These are phyloP conservation scores for Hephaestus fuliginosus DNA, from an alignment of 2,797 vertebrate genomes.

Conservation along the genomic window DNA sequence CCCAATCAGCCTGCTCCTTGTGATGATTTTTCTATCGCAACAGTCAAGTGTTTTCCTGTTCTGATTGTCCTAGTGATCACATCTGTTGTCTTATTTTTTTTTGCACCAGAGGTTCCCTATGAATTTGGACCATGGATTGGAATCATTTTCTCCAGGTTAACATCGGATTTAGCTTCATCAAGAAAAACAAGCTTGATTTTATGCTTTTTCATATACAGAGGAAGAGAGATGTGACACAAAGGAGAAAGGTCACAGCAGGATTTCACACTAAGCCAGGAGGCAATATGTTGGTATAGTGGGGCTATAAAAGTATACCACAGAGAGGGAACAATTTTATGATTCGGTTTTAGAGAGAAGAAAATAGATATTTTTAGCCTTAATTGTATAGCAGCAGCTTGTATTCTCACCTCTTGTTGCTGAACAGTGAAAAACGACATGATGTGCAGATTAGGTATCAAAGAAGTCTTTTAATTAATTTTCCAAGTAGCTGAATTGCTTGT, in stretches of 20 bases:
- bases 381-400: background rate
- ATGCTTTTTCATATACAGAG: background rate
- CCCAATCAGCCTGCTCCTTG: slow-evolving; percentile 3
- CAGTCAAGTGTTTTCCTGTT: background rate
- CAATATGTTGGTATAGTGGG: slow-evolving; percentile 5
- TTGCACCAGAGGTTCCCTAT: background rate
- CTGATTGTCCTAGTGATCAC: background rate
- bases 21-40: background rate
- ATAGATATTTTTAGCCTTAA: slow-evolving; percentile 11
- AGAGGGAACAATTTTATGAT: slow-evolving; percentile 27
- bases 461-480: slow-evolving; percentile 6
- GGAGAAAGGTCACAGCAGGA: slow-evolving; percentile 21
- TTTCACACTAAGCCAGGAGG: slow-evolving; percentile 18
- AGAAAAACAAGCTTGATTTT: background rate
- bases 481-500: slow-evolving; percentile 2
- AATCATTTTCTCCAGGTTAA: background rate
- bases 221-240: background rate
- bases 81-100: slow-evolving; percentile 2
- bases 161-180: background rate
- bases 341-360: slow-evolving; percentile 32
- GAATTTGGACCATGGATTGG: background rate
- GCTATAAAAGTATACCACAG: slow-evolving; percentile 20
- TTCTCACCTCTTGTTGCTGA: slow-evolving; percentile 2
- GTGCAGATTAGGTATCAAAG: background rate
- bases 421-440: background rate